Percentiles rank a stretch among this genome's conserved stretches.
These are phyloP conservation scores for Nudaria mundana DNA, from an alignment of 2,888 invertebrate species.

Conservation along the genomic window DNA sequence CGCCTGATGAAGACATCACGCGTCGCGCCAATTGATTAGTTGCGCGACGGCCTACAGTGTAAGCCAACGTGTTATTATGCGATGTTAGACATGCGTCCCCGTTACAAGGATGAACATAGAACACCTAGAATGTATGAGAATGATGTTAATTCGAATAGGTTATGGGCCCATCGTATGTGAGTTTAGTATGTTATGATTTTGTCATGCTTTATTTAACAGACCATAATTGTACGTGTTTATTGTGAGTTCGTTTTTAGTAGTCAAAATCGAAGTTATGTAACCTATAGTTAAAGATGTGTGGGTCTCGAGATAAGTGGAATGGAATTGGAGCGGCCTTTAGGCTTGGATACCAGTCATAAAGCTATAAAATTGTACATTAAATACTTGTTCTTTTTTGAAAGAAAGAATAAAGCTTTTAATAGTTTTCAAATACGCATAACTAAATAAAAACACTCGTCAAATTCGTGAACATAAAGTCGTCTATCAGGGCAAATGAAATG, in stretches of 20 bases:
- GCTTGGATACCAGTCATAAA: too few species aligned
- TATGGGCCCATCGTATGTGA: neutral
- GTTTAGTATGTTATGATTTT: neutral
- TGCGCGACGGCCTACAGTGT: slow-evolving; percentile 67
- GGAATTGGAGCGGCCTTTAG: too few species aligned
- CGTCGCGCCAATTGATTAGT: slow-evolving; percentile 77
- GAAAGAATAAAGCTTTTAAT: too few species aligned
- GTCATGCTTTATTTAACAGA: neutral
- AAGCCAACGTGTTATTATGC: slow-evolving; percentile 72
- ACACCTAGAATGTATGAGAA: slow-evolving; percentile 30
- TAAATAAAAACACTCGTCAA: slow-evolving; percentile 23
- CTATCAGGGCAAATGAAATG: slow-evolving; percentile 25
- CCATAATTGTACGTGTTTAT: neutral
- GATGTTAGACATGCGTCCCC: slow-evolving; percentile 72
- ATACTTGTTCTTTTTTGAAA: too few species aligned
- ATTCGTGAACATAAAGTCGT: slow-evolving; percentile 28
- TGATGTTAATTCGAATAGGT: slow-evolving; percentile 33
- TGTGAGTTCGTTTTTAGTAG: too few species aligned
- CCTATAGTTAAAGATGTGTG: too few species aligned
- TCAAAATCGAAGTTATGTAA: too few species aligned
- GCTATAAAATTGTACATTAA: too few species aligned
- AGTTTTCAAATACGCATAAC: slow-evolving; percentile 3
- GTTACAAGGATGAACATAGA: slow-evolving; percentile 37
- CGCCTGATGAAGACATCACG: slow-evolving; percentile 80
- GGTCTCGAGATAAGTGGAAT: too few species aligned